A percentile compares a stretch with the other conserved stretches of the same genome.
These are phyloP conservation scores for Hexactinellida sp. DNA, from an alignment of 37 sponge, comb jelly and placozoan species.

Conservation along the genomic window DNA sequence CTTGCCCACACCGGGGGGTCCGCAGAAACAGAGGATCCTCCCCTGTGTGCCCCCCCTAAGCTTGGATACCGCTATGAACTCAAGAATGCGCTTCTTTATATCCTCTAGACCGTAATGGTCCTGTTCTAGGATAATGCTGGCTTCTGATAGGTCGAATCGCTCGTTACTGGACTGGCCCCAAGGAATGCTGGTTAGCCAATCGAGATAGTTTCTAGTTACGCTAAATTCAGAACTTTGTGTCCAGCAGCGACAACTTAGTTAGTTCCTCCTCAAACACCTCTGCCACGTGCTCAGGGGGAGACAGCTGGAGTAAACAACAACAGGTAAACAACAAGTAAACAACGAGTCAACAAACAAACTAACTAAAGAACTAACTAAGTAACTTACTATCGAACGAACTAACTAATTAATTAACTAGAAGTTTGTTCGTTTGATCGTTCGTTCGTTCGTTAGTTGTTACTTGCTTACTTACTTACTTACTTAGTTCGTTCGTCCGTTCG, in stretches of 20 bases:
- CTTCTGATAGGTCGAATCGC: conserved; percentile 62
- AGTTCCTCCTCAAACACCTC: conserved; percentile 88
- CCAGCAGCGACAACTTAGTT: conserved; percentile 81
- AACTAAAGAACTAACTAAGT: too few species aligned
- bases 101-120: conserved; percentile 89
- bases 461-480: too few species aligned
- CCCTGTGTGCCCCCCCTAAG: conserved; percentile 69
- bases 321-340: too few species aligned
- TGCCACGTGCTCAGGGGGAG: conserved; percentile 39
- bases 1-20: conserved; percentile 95
- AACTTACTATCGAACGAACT: too few species aligned
- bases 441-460: too few species aligned
- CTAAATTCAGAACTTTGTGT: conserved; percentile 88
- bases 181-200: conserved; percentile 88
- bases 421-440: too few species aligned
- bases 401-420: too few species aligned
- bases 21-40: conserved; percentile 87
- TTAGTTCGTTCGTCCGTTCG: too few species aligned
- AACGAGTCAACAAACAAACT: too few species aligned
- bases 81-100: conserved; percentile 87
- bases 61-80: conserved; percentile 86
- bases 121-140: conserved; percentile 61
- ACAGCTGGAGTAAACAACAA: too few species aligned
- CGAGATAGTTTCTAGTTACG: conserved; percentile 90
- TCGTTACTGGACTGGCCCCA: conserved; percentile 87